Percentiles rank a stretch among this genome's conserved stretches.
Conservation (phyloP, 2,888 invertebrate genomes). For the Polydrusus tereticollis region DNA sequence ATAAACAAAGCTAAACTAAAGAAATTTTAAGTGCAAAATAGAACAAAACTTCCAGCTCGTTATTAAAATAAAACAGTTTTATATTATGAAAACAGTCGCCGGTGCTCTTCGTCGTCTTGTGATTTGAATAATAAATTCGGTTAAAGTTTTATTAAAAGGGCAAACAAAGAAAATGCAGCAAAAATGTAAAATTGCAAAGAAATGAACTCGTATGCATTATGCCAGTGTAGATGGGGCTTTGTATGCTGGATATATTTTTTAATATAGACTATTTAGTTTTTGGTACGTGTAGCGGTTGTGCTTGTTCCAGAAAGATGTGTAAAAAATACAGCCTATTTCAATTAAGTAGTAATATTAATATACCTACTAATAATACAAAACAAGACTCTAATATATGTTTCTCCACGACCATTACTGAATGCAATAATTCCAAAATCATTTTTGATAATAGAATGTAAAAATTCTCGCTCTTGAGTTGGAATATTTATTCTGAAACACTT, state of each 20-base stretch:
- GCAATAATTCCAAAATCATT: too few species aligned
- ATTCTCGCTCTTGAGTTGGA: too few species aligned
- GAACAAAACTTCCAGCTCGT: neutral
- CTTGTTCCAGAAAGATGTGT: too few species aligned
- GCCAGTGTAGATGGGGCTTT: neutral
- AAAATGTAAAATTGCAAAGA: constrained; percentile 8
- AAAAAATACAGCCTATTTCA: too few species aligned
- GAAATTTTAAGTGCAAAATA: neutral
- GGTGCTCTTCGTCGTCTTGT: constrained; percentile 2
- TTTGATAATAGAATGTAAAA: too few species aligned
- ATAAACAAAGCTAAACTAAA: too few species aligned
- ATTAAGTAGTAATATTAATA: too few species aligned
- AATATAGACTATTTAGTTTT: neutral
- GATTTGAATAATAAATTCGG: constrained; percentile 15
- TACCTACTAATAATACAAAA: too few species aligned
- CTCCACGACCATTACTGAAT: too few species aligned
- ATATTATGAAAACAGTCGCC: constrained; percentile 10
- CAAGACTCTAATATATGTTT: too few species aligned
- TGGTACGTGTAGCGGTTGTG: too few species aligned
- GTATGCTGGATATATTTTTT: neutral
- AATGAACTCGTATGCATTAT: neutral
- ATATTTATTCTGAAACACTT: too few species aligned
- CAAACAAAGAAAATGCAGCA: constrained; percentile 11
- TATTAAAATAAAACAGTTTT: constrained; percentile 16
- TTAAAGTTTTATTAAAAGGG: constrained; percentile 17